These are phyloP conservation scores for Sebastes minor DNA, from an alignment of 2,797 vertebrate species.

Conservation along the genomic window DNA sequence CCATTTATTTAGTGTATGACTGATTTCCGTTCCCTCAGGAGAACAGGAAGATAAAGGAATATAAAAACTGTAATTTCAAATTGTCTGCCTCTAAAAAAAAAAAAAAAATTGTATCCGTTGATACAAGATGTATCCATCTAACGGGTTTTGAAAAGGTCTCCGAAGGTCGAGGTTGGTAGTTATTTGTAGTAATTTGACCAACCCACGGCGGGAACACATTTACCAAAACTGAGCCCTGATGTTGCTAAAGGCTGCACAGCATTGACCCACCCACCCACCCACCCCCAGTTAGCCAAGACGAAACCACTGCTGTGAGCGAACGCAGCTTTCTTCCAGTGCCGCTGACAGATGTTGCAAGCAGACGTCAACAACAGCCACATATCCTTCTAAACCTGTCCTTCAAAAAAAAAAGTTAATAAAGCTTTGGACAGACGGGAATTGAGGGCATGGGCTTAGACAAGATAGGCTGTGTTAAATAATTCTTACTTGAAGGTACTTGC, in stretches of 20 bases:
- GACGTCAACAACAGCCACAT: conserved; percentile 48
- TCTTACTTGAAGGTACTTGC: conserved; percentile 60
- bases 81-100: background rate
- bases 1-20: background rate
- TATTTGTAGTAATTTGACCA: background rate
- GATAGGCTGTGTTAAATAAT: conserved; percentile 66
- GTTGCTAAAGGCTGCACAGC: background rate
- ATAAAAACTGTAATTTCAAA: background rate
- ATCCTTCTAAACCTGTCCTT: conserved; percentile 62
- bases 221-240: background rate
- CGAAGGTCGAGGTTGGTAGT: background rate
- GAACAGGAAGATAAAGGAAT: background rate
- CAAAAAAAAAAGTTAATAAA: conserved; percentile 64
- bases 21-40: background rate
- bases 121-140: background rate
- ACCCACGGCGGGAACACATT: background rate
- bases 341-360: conserved; percentile 67
- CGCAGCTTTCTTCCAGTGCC: background rate
- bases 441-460: conserved; percentile 73
- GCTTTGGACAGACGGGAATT: conserved; percentile 74
- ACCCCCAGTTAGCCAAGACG: background rate
- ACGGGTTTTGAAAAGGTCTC: conserved; percentile 21
- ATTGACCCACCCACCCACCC: background rate
- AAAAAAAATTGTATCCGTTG: background rate
- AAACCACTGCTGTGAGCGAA: background rate